Conservation (phyloP, 1,140 invertebrate genomes). For the Homalodisca vitripennis region DNA sequence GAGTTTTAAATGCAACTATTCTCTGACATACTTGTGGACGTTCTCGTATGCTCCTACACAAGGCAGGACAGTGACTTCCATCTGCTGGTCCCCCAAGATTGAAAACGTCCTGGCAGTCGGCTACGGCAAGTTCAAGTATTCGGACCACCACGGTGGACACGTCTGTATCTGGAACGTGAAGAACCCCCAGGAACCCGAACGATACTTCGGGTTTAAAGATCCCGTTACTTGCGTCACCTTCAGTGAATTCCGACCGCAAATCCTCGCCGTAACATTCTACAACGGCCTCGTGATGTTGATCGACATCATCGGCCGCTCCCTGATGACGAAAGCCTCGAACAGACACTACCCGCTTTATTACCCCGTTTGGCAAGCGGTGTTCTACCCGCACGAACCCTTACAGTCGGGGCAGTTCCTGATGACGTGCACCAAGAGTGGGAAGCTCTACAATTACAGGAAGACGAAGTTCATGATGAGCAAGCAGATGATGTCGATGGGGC, state of each 20-base stretch:
- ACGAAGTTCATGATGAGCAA: conserved; percentile 19
- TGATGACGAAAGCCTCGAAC: neutral
- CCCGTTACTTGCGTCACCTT: conserved; percentile 55
- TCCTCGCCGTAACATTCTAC: conserved; percentile 48
- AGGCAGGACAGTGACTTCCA: conserved; percentile 13
- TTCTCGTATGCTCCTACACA: neutral
- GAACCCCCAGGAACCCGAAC: conserved; percentile 57
- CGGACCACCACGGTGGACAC: conserved; percentile 44
- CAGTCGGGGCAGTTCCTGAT: neutral
- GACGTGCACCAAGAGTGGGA: conserved; percentile 25
- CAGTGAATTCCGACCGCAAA: conserved; percentile 47
- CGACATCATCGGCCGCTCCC: conserved; percentile 8
- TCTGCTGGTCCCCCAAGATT: conserved; percentile 12
- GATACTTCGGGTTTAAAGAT: conserved; percentile 49
- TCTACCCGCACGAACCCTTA: conserved; percentile 7
- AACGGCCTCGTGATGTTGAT: conserved; percentile 14
- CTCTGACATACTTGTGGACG: conserved; percentile 20
- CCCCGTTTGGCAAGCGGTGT: conserved; percentile 22
- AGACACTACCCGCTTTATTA: conserved; percentile 6
- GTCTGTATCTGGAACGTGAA: conserved; percentile 56
- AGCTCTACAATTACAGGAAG: conserved; percentile 12
- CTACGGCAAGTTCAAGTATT: conserved; percentile 37
- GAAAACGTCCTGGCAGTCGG: conserved; percentile 40
- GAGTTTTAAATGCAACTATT: neutral
- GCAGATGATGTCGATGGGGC: neutral